Evolutionary conservation across 2,113 vertebrate species (phyloP).

Genomic region (Aramus guarauna): DNA sequence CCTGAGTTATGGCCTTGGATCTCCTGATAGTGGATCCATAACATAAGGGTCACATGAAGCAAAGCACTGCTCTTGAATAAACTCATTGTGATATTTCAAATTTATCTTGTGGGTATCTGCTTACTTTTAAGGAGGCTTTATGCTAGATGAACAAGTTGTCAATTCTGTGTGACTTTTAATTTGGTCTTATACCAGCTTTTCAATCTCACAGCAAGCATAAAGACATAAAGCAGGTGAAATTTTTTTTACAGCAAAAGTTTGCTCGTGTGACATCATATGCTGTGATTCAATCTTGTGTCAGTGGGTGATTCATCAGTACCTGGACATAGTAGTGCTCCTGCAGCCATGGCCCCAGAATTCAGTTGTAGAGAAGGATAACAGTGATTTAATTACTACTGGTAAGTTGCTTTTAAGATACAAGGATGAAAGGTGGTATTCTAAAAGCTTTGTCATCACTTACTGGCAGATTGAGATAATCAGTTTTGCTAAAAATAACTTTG

Average conservation of each 20-base stretch:
- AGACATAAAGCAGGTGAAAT: not conserved
- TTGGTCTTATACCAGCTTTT: not conserved
- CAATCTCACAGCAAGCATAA: not conserved
- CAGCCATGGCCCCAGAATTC: not conserved
- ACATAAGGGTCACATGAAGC: too few species aligned
- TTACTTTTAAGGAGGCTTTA: not conserved
- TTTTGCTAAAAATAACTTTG: not conserved
- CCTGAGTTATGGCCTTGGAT: not conserved
- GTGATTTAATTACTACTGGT: not conserved
- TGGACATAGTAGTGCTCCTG: rapidly evolving
- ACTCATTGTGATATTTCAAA: not conserved
- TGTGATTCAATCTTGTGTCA: not conserved
- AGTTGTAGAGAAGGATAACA: not conserved
- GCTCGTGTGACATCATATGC: not conserved
- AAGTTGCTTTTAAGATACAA: not conserved
- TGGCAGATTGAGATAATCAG: not conserved
- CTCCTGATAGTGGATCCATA: not conserved
- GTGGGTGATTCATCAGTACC: not conserved
- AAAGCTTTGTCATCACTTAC: not conserved
- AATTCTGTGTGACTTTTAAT: not conserved
- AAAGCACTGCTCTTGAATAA: not conserved
- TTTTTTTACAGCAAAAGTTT: not conserved
- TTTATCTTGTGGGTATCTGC: not conserved
- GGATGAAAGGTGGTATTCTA: not conserved
- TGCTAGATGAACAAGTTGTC: not conserved